Percentiles rank a stretch among this genome's conserved stretches.
Conservation (phyloP, 2,113 vertebrate species). For the Malurus alboscapulatus region DNA sequence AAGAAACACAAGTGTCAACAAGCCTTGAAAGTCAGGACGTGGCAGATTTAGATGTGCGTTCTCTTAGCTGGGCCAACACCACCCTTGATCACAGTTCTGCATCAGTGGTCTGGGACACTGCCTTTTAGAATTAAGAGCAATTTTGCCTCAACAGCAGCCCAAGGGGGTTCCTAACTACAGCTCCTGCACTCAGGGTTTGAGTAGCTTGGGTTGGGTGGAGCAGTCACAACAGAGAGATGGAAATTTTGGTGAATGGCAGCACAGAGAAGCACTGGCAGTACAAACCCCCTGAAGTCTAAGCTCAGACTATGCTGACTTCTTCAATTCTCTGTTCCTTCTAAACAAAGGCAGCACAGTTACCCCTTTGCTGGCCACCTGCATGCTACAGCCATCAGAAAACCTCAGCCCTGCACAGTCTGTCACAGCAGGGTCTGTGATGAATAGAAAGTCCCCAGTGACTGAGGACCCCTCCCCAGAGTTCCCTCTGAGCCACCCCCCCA, state of each 20-base stretch:
- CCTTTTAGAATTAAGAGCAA: background rate
- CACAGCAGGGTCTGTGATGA: accelerated
- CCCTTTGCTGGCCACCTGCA: background rate
- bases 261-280: background rate
- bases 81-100: background rate
- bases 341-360: background rate
- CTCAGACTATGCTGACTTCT: background rate
- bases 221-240: background rate
- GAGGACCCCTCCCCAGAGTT: background rate
- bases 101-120: background rate
- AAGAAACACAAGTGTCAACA: background rate
- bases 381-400: background rate
- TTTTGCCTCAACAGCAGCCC: background rate
- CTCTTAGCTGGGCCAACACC: background rate
- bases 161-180: background rate
- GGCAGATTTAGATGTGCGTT: background rate
- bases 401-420: background rate
- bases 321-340: background rate
- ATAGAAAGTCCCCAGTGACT: background rate
- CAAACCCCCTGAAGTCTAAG: background rate
- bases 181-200: background rate
- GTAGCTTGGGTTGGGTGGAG: background rate
- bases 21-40: background rate
- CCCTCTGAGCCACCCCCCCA: background rate
- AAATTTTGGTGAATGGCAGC: background rate